Percentiles rank a stretch among this genome's conserved stretches.
Conservation (phyloP, 2,888 invertebrate genomes). For the Melieria picta region DNA sequence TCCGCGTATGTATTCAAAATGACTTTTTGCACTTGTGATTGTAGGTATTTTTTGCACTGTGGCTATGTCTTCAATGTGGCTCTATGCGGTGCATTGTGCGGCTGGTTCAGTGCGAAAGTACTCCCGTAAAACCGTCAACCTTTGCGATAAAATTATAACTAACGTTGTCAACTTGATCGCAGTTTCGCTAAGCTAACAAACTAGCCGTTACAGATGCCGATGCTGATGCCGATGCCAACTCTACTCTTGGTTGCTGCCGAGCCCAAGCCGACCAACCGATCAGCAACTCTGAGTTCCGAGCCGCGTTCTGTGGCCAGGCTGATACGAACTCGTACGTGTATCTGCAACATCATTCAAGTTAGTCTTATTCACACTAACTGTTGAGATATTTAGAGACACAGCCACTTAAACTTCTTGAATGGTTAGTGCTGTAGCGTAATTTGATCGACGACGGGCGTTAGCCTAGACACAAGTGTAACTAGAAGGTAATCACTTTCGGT, state of each 20-base stretch:
- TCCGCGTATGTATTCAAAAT: neutral
- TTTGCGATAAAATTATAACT: conserved; percentile 39
- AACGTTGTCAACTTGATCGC: conserved; percentile 35
- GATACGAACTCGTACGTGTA: neutral
- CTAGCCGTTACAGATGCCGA: neutral
- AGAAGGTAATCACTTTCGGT: too few species aligned
- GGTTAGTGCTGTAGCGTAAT: too few species aligned
- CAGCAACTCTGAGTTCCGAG: neutral
- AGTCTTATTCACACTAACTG: conserved; percentile 4
- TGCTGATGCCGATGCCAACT: neutral
- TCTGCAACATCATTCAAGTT: conserved; percentile 4
- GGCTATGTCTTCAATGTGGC: too few species aligned
- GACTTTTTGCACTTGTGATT: conserved; percentile 40
- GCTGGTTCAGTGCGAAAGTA: neutral
- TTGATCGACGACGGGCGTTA: too few species aligned
- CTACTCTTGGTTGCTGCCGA: neutral
- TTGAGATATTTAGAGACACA: neutral
- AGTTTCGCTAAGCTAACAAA: conserved; percentile 32
- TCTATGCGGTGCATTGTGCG: too few species aligned
- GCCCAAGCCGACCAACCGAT: neutral
- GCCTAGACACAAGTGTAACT: too few species aligned
- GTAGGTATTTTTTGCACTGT: conserved; percentile 2
- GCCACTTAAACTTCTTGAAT: too few species aligned
- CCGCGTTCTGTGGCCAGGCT: neutral
- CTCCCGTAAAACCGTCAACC: conserved; percentile 29